A percentile compares a stretch with the other conserved stretches of the same genome.
These are phyloP conservation scores for Tenthredo scrophulariae DNA, from an alignment of 2,888 invertebrate genomes.

Conservation along the genomic window DNA sequence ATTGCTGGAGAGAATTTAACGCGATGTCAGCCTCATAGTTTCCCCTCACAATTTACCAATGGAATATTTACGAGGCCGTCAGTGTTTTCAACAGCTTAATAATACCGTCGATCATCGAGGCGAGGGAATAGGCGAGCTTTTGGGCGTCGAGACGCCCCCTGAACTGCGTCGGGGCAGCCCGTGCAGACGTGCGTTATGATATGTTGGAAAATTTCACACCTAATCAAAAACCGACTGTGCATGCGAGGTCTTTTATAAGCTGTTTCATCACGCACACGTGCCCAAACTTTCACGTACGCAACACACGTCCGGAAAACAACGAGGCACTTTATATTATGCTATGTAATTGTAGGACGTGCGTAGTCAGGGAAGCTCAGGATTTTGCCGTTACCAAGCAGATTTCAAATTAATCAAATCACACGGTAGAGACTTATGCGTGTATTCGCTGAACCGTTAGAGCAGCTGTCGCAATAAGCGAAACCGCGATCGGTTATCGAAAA, in stretches of 20 bases:
- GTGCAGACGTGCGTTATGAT: constrained; percentile 28
- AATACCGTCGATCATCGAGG: constrained; percentile 48
- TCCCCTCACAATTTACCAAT: constrained; percentile 7
- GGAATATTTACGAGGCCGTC: constrained; percentile 47
- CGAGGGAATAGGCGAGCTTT: background rate
- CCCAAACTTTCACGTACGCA: background rate
- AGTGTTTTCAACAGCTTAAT: constrained; percentile 51
- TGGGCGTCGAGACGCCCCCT: constrained; percentile 28
- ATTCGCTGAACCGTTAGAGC: constrained; percentile 45
- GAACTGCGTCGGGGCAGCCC: background rate
- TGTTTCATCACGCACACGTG: constrained; percentile 17
- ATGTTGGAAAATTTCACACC: constrained; percentile 50
- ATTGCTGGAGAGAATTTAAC: constrained; percentile 5
- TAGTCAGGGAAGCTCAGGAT: constrained; percentile 29
- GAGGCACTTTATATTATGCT: constrained; percentile 12
- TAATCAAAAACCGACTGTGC: constrained; percentile 24
- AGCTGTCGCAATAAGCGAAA: constrained; percentile 22
- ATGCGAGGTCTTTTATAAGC: background rate
- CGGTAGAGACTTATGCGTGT: constrained; percentile 31
- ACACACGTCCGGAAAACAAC: constrained; percentile 1
- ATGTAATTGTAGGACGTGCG: constrained; percentile 38
- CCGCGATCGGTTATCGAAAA: constrained; percentile 43
- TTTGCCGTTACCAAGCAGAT: constrained; percentile 48
- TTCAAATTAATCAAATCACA: constrained; percentile 49
- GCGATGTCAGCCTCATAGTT: constrained; percentile 26